Evolutionary conservation across 2,113 vertebrate species (phyloP).

Genomic region (Smithornis capensis): DNA sequence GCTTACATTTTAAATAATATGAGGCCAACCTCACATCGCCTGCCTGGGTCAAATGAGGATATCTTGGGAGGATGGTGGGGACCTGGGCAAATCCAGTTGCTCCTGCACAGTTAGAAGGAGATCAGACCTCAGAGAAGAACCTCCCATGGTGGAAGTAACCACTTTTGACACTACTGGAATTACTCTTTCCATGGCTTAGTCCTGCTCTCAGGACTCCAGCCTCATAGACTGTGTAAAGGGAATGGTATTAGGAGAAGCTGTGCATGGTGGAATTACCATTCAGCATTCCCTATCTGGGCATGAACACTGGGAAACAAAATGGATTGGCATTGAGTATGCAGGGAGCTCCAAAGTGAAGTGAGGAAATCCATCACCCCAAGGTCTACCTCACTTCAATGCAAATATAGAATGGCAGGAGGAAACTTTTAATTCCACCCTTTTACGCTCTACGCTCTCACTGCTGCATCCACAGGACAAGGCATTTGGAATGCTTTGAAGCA

Average conservation of each 20-base stretch:
- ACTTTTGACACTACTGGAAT: neutral
- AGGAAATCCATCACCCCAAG: neutral
- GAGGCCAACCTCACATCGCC: neutral
- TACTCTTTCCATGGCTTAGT: neutral
- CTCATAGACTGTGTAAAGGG: neutral
- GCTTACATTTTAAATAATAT: neutral
- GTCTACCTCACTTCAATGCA: neutral
- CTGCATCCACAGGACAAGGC: neutral
- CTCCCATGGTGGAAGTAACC: neutral
- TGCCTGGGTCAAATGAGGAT: neutral
- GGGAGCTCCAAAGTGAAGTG: neutral
- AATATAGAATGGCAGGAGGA: neutral
- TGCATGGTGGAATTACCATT: neutral
- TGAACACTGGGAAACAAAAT: neutral
- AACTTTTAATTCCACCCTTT: neutral
- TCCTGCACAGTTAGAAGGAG: neutral
- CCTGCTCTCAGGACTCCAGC: neutral
- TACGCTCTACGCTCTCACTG: neutral
- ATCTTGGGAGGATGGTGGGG: neutral
- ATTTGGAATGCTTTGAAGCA: neutral
- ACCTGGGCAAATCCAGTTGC: neutral
- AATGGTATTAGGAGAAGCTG: neutral
- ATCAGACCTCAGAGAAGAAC: neutral
- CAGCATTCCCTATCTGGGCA: neutral
- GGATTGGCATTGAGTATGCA: fast-evolving